Evolutionary conservation across 2,888 invertebrate species (phyloP).

Genomic region (Drosophila helvetica): DNA sequence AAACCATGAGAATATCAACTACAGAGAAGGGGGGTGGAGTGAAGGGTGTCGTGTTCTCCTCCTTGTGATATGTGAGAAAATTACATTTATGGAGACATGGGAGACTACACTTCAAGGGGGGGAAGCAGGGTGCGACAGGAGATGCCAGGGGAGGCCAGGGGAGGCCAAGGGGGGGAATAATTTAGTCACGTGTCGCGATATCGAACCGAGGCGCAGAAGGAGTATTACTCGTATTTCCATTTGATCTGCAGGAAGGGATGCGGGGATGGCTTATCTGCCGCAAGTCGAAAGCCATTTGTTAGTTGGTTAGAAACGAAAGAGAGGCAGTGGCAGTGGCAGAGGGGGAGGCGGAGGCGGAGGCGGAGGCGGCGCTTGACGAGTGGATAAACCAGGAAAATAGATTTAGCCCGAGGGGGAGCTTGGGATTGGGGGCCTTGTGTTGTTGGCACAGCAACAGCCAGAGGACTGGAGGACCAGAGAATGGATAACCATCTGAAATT

Average conservation of each 20-base stretch:
- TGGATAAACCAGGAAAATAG: conserved; percentile 59
- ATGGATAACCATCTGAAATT: conserved; percentile 67
- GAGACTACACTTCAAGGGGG: conserved; percentile 15
- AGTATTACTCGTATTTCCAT: conserved; percentile 53
- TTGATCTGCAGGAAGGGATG: conserved; percentile 42
- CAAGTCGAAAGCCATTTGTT: conserved; percentile 58
- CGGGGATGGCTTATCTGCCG: conserved; percentile 67
- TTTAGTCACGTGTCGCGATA: conserved; percentile 72
- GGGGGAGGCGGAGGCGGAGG: neutral
- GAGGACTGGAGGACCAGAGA: conserved; percentile 12
- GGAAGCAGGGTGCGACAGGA: neutral
- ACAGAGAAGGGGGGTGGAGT: neutral
- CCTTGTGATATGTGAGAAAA: neutral
- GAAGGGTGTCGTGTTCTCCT: neutral
- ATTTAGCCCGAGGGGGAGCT: conserved; percentile 39
- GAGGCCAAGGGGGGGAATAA: conserved; percentile 43
- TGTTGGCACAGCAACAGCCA: conserved; percentile 53
- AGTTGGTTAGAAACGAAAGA: conserved; percentile 4
- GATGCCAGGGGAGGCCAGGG: neutral
- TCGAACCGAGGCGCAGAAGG: conserved; percentile 44
- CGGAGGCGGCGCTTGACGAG: conserved; percentile 8
- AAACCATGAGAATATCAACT: conserved; percentile 54
- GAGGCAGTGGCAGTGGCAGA: too few species aligned
- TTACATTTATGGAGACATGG: conserved; percentile 27
- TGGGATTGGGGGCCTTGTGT: conserved; percentile 6